Conservation (phyloP, 2,888 invertebrate genomes). For the Tinea trinotella region DNA sequence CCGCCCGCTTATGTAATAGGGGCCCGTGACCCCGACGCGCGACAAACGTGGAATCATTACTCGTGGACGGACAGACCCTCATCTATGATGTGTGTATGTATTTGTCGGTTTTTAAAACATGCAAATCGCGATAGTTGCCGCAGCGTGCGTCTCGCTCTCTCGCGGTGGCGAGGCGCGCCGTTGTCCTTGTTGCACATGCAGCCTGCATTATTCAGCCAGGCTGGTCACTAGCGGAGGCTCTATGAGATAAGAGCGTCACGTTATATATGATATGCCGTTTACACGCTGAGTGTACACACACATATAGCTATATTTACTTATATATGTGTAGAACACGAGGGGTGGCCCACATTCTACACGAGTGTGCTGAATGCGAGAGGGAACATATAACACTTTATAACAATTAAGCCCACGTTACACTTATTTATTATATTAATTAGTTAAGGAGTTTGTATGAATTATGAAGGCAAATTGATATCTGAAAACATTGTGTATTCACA, state of each 20-base stretch:
- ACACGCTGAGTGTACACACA: neutral
- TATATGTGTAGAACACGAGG: neutral
- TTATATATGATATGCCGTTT: neutral
- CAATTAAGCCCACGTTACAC: too few relatives aligned
- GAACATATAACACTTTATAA: too few relatives aligned
- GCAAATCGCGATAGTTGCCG: constrained; percentile 33
- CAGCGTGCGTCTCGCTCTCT: constrained; percentile 48
- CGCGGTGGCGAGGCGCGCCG: constrained; percentile 30
- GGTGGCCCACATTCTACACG: neutral
- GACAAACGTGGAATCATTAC: neutral
- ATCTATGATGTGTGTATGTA: constrained; percentile 14
- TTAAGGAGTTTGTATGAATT: too few relatives aligned
- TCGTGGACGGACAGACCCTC: constrained; percentile 12
- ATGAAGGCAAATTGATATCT: too few relatives aligned
- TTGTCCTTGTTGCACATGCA: constrained; percentile 27
- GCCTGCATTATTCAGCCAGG: constrained; percentile 34
- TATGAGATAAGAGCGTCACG: neutral
- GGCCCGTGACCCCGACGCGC: constrained; percentile 22
- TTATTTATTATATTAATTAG: too few relatives aligned
- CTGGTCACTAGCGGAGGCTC: neutral
- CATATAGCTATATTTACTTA: neutral
- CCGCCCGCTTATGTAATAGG: constrained; percentile 45
- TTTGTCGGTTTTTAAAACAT: constrained; percentile 4
- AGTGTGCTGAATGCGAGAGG: neutral
- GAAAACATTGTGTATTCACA: too few relatives aligned